phyloP scores from a whole-genome alignment of 2,888 invertebrate species.

The Protodeltote pygarga region DNA sequence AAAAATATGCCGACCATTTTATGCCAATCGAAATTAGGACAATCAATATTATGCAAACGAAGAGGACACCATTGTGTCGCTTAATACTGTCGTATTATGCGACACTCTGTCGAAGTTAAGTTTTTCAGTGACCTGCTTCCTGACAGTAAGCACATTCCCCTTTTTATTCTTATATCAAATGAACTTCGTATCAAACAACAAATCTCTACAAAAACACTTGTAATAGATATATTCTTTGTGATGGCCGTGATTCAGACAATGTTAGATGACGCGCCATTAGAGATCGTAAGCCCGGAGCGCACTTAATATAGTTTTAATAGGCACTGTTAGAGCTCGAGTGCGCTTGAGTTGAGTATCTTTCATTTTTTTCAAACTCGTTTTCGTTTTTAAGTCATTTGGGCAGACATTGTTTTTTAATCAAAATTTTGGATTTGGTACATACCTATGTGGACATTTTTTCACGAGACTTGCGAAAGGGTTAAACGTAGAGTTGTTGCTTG shows the following conservation, averaged over 20 bases:
- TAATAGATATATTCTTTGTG: conserved; percentile 32
- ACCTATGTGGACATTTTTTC: background rate
- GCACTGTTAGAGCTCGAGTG: conserved; percentile 40
- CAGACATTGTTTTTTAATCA: conserved; percentile 2
- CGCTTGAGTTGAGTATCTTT: conserved; percentile 21
- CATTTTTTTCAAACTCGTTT: conserved; percentile 28
- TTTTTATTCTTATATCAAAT: background rate
- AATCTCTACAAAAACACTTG: conserved; percentile 19
- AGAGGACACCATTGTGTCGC: too few species aligned
- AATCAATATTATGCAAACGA: too few species aligned
- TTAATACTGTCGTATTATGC: too few species aligned
- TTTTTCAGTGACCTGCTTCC: too few species aligned
- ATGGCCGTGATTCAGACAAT: conserved; percentile 55
- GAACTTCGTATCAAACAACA: background rate
- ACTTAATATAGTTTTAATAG: conserved; percentile 71
- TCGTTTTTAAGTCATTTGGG: conserved; percentile 11
- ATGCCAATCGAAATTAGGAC: too few species aligned
- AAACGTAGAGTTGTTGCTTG: too few species aligned
- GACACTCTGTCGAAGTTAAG: too few species aligned
- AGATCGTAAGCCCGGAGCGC: conserved; percentile 57
- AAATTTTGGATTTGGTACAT: background rate
- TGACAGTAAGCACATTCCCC: too few species aligned
- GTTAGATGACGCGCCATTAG: conserved; percentile 66
- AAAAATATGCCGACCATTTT: too few species aligned
- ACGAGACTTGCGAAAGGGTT: background rate